Evolutionary conservation across 2,113 vertebrate genomes (phyloP).

Genomic region (Ceyx cyanopectus): DNA sequence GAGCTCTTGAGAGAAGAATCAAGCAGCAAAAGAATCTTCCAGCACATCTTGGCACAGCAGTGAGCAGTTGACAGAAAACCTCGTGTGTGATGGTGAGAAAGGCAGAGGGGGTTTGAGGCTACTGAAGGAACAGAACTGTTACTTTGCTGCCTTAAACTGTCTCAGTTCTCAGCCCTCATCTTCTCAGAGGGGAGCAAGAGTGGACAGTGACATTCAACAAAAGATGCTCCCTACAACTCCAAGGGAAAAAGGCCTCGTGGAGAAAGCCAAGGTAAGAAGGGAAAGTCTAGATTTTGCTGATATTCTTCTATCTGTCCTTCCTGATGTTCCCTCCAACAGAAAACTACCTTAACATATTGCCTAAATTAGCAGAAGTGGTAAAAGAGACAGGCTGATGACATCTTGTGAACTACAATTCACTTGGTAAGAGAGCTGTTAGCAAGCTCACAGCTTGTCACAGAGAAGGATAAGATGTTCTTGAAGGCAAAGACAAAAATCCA

Average conservation of each 20-base stretch:
- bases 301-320: slow-evolving; percentile 60
- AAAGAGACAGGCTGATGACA: slow-evolving; percentile 74
- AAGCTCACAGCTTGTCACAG: slow-evolving; percentile 73
- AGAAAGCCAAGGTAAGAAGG: neutral
- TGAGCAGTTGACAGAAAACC: slow-evolving; percentile 19
- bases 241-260: neutral
- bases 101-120: slow-evolving; percentile 26
- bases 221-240: neutral
- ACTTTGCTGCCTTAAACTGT: slow-evolving; percentile 19
- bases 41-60: slow-evolving; percentile 5
- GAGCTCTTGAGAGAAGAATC: neutral
- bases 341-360: slow-evolving; percentile 75
- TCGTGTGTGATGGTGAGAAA: slow-evolving; percentile 8
- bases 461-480: slow-evolving; percentile 68
- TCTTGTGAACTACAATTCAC: slow-evolving; percentile 71
- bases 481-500: slow-evolving; percentile 61
- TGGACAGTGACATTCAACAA: neutral
- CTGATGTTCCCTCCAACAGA: slow-evolving; percentile 67
- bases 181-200: neutral
- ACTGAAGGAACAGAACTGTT: slow-evolving; percentile 45
- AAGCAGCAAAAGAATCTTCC: neutral
- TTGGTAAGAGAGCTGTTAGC: slow-evolving; percentile 76
- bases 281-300: slow-evolving; percentile 10
- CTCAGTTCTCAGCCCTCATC: neutral
- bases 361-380: slow-evolving; percentile 73